Evolutionary conservation across 2,113 vertebrate genomes (phyloP).

Genomic region (Rhinichthys klamathensis): DNA sequence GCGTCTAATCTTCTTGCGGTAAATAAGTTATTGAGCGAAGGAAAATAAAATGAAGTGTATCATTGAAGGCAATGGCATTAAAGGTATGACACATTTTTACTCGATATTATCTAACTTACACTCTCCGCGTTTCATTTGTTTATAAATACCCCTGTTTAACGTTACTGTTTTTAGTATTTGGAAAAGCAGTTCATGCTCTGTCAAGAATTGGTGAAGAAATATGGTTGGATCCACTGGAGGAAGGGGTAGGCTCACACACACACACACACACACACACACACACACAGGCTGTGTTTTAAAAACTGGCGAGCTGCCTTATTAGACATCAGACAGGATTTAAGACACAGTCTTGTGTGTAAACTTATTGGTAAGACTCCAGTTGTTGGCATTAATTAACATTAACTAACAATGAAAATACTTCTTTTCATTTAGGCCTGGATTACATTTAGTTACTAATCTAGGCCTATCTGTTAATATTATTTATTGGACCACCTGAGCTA

Average conservation of each 20-base stretch:
- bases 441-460: too few species aligned
- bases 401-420: background rate
- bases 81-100: constrained; percentile 61
- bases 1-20: background rate
- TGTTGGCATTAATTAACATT: background rate
- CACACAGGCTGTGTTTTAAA: too few species aligned
- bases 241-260: constrained; percentile 79
- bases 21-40: background rate
- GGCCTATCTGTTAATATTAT: too few species aligned
- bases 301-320: too few species aligned
- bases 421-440: too few species aligned
- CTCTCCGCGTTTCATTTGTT: background rate
- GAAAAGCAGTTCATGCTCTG: constrained; percentile 87
- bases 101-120: background rate
- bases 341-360: background rate
- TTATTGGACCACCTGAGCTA: too few species aligned
- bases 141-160: background rate
- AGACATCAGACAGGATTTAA: background rate
- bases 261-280: too few species aligned
- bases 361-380: background rate
- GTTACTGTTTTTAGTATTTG: constrained; percentile 78
- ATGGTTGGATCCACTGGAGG: constrained; percentile 88
- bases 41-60: constrained; percentile 69
- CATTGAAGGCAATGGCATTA: constrained; percentile 69
- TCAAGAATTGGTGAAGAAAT: constrained; percentile 87